Conservation (phyloP, 2,797 vertebrate genomes). For the Hozukius guyotensis region DNA sequence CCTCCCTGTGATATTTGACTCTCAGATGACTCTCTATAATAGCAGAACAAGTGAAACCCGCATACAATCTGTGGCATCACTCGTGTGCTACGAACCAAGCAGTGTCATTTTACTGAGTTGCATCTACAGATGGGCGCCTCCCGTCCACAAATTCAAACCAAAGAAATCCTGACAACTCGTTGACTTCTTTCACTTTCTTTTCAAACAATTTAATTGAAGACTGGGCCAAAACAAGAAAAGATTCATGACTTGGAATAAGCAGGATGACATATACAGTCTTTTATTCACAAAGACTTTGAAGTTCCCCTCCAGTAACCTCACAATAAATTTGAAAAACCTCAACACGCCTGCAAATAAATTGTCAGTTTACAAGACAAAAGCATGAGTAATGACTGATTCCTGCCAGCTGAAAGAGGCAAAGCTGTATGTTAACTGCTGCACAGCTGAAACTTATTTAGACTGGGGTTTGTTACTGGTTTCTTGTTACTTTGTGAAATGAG, state of each 20-base stretch:
- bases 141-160: constrained; percentile 1
- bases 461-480: background rate
- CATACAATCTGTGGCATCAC: background rate
- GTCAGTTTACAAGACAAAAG: constrained; percentile 45
- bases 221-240: constrained; percentile 10
- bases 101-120: constrained; percentile 1
- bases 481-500: background rate
- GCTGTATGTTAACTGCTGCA: constrained; percentile 17
- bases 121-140: background rate
- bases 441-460: constrained; percentile 39
- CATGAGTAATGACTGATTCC: constrained; percentile 38
- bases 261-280: constrained; percentile 22
- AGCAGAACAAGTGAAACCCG: background rate
- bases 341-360: constrained; percentile 35
- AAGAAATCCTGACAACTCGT: background rate
- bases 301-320: constrained; percentile 47
- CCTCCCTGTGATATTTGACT: constrained; percentile 26
- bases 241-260: constrained; percentile 3
- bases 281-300: constrained; percentile 45
- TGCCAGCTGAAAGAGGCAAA: constrained; percentile 28
- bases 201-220: constrained; percentile 20
- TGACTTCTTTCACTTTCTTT: constrained; percentile 14
- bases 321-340: constrained; percentile 43
- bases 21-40: constrained; percentile 21
- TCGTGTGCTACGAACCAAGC: background rate